Base-by-base conservation (phyloP, 92 coral and sea anemone species). In the Bergia puertoricense region DNA sequence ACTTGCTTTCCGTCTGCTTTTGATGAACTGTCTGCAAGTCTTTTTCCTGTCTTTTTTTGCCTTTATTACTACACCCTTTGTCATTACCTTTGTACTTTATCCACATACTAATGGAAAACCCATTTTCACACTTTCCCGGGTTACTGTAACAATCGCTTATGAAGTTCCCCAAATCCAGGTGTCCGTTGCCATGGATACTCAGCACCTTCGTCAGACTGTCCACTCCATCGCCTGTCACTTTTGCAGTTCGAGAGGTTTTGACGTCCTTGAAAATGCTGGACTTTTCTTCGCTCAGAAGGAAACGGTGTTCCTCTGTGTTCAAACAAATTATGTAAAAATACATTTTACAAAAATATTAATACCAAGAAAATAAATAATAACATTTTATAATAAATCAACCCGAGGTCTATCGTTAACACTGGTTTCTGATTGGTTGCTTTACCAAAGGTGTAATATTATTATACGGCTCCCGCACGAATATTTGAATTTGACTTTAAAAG, bases 131-230 rank as follows among this genome's bases (percentile, higher is more conserved):
- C 71, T 46, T 10, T 42, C 38, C 72, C 22, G 85, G 85, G 51
- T 80, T 56, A 80, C 85, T 80, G 71, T 56, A 56, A 38, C 85
- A 80, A 37, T 40, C 4, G 20, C 50, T 18, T 18, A 8, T 11
- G 44, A 80, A 80, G 14, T 80, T 73, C 13, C 85, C 85, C 11
- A 39, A 20, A 56, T 57, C 43, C 46, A 80, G 45, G 44, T 56
- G 43, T 56, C 85, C 85, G 73, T 80, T 80, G 4, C 85, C 85
- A 80, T 80, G 72, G 73, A 80, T 56, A 80, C 85, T 80, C 14
- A 80, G 30, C 9, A 80, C 85, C n/a, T 6, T 37, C 85, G 51
- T 80, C 43, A 36, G 6, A 62, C 69, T 80, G 85, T 80, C 85
- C 14, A 80, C 73, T 51, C 72, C 85, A 80, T 56, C 71, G 13